Conservation (phyloP, 1,140 invertebrate genomes). For the Hypsibius dujardini region DNA sequence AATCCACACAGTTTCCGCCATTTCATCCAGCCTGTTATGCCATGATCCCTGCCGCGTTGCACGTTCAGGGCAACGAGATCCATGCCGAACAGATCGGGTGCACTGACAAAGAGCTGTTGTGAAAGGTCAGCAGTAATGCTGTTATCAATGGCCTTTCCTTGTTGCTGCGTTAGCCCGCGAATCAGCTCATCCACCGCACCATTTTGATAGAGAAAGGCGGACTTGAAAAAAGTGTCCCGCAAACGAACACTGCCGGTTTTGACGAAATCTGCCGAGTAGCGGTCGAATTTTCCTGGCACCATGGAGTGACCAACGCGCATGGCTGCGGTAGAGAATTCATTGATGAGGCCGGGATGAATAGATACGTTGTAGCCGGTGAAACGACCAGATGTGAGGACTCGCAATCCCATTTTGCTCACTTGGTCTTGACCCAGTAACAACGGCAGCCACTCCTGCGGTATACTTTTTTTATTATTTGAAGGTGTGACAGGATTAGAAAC, state of each 20-base stretch:
- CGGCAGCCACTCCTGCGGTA: slow-evolving; percentile 31
- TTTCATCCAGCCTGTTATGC: slow-evolving; percentile 75
- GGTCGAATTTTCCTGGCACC: slow-evolving; percentile 22
- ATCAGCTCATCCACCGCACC: slow-evolving; percentile 35
- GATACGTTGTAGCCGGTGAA: slow-evolving; percentile 1
- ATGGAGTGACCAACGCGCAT: slow-evolving; percentile 3
- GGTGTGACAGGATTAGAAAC: neutral
- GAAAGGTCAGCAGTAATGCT: neutral
- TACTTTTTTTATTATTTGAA: slow-evolving; percentile 18
- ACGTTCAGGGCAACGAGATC: slow-evolving; percentile 86
- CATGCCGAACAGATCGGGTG: slow-evolving; percentile 53
- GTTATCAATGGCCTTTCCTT: slow-evolving; percentile 6
- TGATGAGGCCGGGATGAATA: slow-evolving; percentile 14
- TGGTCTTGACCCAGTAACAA: slow-evolving; percentile 19
- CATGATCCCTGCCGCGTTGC: slow-evolving; percentile 77
- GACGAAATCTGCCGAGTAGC: neutral
- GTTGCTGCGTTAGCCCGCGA: slow-evolving; percentile 27
- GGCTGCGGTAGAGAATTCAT: neutral
- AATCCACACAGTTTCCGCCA: slow-evolving; percentile 39
- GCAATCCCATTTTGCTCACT: slow-evolving; percentile 10
- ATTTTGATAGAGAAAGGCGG: slow-evolving; percentile 32
- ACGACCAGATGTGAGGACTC: neutral
- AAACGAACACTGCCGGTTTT: slow-evolving; percentile 30
- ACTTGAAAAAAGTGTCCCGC: slow-evolving; percentile 35
- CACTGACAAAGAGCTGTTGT: neutral